Evolutionary conservation across 2,113 vertebrate species (phyloP), one percentile per base, ranked within the genome.

Genomic region (Chaetura pelagica): DNA sequence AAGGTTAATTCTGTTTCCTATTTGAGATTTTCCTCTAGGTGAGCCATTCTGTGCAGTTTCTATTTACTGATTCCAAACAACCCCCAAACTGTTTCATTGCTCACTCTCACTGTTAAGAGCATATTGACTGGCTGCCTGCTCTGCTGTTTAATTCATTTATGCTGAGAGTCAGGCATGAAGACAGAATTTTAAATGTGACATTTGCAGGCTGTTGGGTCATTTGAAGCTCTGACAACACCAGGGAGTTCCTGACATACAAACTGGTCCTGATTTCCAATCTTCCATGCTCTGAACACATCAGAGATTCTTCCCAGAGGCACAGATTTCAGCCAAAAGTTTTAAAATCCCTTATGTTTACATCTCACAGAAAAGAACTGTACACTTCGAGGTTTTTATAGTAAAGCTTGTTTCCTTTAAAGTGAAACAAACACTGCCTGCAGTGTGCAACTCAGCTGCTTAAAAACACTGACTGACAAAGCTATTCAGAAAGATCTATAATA

Each of bases 91-190:
- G 96, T 98, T 97, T 96, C 97, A 97, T 78, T 96, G 96, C 97
- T 97, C 96, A 93, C 95, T 96, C 97, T 96, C 96, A 93, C 97
- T 96, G 96, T 96, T 98, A 95, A 97, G 97, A 97, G 97, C 97
- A 97, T 97, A 98, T 97, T 98, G 98, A 98, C 98, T 98, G 97
- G 96, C 97, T 97, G 97, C 95, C 98, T 97, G 96, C 94, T 97
- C 97, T 97, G 97, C 97, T 98, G 97, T 98, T 98, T 98, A 98
- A 98, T 98, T 98, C 98, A 98, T 98, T 98, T 98, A 97, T 98
- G 96, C 96, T 91, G 95, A 96, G 97, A 97, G 92, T 97, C 97
- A 97, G 97, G 95, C 97, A 97, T 97, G 97, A 97, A 98, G 94
- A 97, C 93, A 97, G 98, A 98, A 98, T 98, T 98, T 97, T 97